Percentiles rank a stretch among this genome's conserved stretches.
Evolutionary conservation across 1,140 invertebrate species (phyloP).

Genomic region (Kradibia gibbosae): DNA sequence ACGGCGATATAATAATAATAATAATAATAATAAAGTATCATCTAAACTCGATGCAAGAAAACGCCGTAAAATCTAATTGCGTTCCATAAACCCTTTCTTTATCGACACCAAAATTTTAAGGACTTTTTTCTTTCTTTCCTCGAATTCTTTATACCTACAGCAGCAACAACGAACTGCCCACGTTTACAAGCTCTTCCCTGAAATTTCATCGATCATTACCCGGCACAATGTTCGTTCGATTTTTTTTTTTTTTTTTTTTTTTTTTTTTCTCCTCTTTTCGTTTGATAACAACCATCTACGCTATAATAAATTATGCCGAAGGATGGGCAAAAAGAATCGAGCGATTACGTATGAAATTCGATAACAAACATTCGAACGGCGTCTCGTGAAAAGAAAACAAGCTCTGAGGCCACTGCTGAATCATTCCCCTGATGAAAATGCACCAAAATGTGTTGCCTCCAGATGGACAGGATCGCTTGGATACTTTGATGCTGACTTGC

Average conservation of each 20-base stretch:
- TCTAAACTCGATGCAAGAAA: background rate
- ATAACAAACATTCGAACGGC: too few species aligned
- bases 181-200: background rate
- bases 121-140: too few species aligned
- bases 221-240: too few species aligned
- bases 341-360: too few species aligned
- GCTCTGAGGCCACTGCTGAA: background rate
- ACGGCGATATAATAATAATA: background rate
- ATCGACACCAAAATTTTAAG: background rate
- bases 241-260: too few species aligned
- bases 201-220: background rate
- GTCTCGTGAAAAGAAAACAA: background rate
- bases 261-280: too few species aligned
- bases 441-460: background rate
- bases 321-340: too few species aligned
- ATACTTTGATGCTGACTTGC: background rate
- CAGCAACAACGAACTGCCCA: background rate
- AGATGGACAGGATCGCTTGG: background rate
- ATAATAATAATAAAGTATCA: conserved; percentile 1
- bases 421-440: background rate
- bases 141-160: too few species aligned
- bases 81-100: background rate
- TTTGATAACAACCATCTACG: too few species aligned
- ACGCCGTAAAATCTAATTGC: background rate
- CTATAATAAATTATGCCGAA: too few species aligned